Evolutionary conservation across 2,797 vertebrate genomes (phyloP).

Genomic region (Myotis myotis): DNA sequence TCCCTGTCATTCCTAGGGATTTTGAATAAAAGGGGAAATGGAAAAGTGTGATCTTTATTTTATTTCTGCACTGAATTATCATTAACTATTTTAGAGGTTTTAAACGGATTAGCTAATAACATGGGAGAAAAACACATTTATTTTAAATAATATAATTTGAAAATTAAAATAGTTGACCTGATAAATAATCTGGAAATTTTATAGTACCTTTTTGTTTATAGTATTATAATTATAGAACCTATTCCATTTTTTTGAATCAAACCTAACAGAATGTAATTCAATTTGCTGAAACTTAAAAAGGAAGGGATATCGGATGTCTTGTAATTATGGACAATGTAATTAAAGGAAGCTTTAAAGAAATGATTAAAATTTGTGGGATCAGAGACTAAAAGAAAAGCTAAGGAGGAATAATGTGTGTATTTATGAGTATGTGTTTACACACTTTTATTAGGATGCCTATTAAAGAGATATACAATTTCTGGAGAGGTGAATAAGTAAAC

Average conservation of each 20-base stretch:
- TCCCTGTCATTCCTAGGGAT: neutral
- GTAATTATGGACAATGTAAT: conserved; percentile 57
- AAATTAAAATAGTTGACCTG: conserved; percentile 56
- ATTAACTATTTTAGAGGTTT: neutral
- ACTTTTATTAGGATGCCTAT: conserved; percentile 26
- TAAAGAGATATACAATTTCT: neutral
- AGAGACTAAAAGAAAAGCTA: conserved; percentile 41
- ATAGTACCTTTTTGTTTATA: neutral
- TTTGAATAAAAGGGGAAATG: neutral
- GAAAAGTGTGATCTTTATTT: neutral
- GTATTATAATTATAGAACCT: neutral
- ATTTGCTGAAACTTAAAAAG: conserved; percentile 70
- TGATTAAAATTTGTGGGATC: conserved; percentile 50
- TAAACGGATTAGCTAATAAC: conserved; percentile 58
- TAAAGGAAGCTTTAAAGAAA: conserved; percentile 63
- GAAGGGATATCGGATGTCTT: neutral
- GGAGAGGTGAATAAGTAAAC: conserved; percentile 26
- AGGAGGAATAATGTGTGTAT: neutral
- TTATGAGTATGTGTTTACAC: neutral
- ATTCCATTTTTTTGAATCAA: neutral
- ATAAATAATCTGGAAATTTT: neutral
- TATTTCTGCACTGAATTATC: neutral
- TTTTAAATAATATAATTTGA: conserved; percentile 69
- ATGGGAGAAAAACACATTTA: conserved; percentile 43
- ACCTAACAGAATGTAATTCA: conserved; percentile 55